A percentile compares a stretch with the other conserved stretches of the same genome.
phyloP scores from a whole-genome alignment of 2,113 vertebrate species.

The Bombycilla garrulus region DNA sequence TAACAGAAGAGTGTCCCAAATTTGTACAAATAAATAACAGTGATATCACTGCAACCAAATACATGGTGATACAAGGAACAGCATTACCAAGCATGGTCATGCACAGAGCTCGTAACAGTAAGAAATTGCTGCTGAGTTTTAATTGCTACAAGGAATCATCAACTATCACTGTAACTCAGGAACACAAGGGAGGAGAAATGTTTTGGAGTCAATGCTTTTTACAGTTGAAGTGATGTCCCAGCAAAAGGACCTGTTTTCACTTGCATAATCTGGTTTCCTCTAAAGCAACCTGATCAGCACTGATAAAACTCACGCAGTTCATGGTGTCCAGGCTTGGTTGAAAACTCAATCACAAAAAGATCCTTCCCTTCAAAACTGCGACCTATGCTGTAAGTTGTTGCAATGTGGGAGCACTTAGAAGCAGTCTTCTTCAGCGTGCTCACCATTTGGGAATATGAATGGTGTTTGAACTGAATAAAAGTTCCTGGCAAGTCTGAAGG shows the following conservation, averaged over 20 bases:
- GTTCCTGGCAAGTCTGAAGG: conserved; percentile 75
- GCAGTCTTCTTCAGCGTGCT: conserved; percentile 84
- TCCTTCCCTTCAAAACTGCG: conserved; percentile 90
- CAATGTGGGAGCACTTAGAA: conserved; percentile 85
- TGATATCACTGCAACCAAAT: not conserved
- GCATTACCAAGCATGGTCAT: not conserved
- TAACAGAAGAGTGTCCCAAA: not conserved
- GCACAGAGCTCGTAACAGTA: not conserved
- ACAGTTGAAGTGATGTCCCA: not conserved
- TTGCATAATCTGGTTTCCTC: not conserved
- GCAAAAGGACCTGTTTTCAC: not conserved
- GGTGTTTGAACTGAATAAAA: conserved; percentile 87
- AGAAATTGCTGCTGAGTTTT: not conserved
- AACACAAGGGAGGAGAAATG: not conserved
- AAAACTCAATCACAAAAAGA: conserved; percentile 93
- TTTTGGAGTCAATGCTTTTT: not conserved
- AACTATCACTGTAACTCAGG: not conserved
- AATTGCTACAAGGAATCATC: not conserved
- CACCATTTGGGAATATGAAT: conserved; percentile 89
- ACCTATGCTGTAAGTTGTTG: conserved; percentile 91
- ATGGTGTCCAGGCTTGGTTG: conserved; percentile 88
- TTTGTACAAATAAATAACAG: not conserved
- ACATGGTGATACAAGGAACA: not conserved
- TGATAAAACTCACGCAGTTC: conserved; percentile 83
- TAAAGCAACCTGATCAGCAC: not conserved